Base-by-base conservation (phyloP, 1,140 invertebrate genomes). In the Oedothorax gibbosus region DNA sequence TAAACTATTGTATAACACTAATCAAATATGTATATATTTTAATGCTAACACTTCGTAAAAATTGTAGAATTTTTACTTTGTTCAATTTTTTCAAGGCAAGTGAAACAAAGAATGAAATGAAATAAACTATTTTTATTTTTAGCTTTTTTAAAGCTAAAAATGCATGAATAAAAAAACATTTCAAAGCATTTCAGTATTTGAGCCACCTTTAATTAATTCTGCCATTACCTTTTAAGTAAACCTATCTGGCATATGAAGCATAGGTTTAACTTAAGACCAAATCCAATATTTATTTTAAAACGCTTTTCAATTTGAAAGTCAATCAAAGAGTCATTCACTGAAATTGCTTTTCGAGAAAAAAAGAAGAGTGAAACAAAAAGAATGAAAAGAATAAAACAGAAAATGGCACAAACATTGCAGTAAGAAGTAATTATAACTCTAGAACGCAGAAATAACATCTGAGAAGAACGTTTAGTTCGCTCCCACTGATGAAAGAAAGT, bases 271-370 rank as follows among this genome's bases (percentile, higher is more conserved):
- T 57, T 21, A 71, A 71, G 50, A 50, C 78, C 71, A 80, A 80
- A 80, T 80, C 78, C 78, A 80, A 80, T 80, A 80, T 80, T 80
- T 80, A 71, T 80, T 80, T 69, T 80, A 68, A 35, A 80, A 80
- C 78, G 21, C 54, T 80, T 80, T 80, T 71, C 78, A 80, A 80
- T 80, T 80, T 80, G 65, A 80, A 80, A 80, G 78, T 80, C 78
- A 80, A 80, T 80, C 78, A 69, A 65, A 20, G 78, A 80, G 78
- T 80, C 51, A 80, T 80, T 80, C 78, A 68, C 53, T n/a, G 51
- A 65, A 21, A 51, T 80, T 71, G 11, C 66, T 69, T 80, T 79
- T 18, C 66, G 68, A 51, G 68, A 50, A 64, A 68, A 53, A 21
- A 71, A 21, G 57, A 60, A 71, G 50, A 66, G 12, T 9, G 53